Percentiles rank a stretch among this genome's conserved stretches.
Evolutionary conservation across 1,140 invertebrate genomes (phyloP).

Genomic region (Andrena cerasifolii): DNA sequence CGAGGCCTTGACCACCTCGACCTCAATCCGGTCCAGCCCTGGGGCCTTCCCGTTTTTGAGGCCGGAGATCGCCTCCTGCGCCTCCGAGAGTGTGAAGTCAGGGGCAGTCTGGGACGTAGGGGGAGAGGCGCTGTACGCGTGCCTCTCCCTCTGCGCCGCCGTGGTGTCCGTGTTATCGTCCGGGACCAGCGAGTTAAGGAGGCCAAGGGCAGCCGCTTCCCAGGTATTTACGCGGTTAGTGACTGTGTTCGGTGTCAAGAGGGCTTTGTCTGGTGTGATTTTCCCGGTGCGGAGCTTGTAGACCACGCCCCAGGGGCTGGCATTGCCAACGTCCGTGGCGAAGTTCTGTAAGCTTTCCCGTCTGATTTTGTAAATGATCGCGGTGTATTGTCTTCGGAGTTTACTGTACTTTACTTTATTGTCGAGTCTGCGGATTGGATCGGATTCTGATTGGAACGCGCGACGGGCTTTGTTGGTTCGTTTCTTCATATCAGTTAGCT

Average conservation of each 20-base stretch:
- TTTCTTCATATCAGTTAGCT: not conserved
- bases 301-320: conserved; percentile 3
- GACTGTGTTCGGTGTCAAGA: not conserved
- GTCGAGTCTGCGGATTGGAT: not conserved
- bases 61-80: too few species aligned
- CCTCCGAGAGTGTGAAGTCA: too few species aligned
- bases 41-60: too few species aligned
- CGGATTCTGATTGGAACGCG: not conserved
- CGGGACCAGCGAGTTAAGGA: not conserved
- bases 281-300: not conserved
- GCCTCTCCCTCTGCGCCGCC: not conserved
- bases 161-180: not conserved
- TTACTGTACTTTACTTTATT: not conserved
- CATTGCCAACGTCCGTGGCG: not conserved
- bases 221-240: not conserved
- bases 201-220: not conserved
- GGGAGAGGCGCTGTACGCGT: not conserved
- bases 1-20: too few species aligned
- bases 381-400: not conserved
- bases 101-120: too few species aligned
- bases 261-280: not conserved
- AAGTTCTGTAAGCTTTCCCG: not conserved
- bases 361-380: not conserved
- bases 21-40: too few species aligned
- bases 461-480: not conserved